Percentiles rank a stretch among this genome's conserved stretches.
These are phyloP conservation scores for Scolopax bukidnonensis DNA, from an alignment of 2,797 vertebrate species.

Conservation along the genomic window DNA sequence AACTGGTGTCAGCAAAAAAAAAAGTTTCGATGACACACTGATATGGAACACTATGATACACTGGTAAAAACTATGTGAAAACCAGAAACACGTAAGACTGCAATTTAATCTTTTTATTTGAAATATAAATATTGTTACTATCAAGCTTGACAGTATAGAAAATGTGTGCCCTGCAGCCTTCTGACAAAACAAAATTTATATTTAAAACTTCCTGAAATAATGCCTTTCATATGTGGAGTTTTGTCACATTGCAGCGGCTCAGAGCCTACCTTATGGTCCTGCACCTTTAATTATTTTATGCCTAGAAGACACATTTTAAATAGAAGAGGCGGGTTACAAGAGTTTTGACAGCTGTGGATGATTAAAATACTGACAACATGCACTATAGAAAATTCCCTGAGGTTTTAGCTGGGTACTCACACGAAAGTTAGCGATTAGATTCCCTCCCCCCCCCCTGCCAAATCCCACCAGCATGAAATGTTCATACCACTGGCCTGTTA, in stretches of 20 bases:
- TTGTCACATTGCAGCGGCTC: slow-evolving; percentile 84
- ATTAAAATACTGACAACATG: slow-evolving; percentile 99
- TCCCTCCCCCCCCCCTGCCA: slow-evolving; percentile 30
- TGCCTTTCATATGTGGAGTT: slow-evolving; percentile 89
- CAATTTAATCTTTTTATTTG: slow-evolving; percentile 89
- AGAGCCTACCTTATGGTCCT: slow-evolving; percentile 82
- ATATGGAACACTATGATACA: slow-evolving; percentile 80
- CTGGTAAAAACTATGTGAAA: slow-evolving; percentile 77
- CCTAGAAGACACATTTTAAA: slow-evolving; percentile 99
- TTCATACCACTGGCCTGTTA: slow-evolving; percentile 10
- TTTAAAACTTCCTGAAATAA: slow-evolving; percentile 97
- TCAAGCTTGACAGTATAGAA: slow-evolving; percentile 95
- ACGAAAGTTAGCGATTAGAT: slow-evolving; percentile 76
- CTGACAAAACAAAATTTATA: slow-evolving; percentile 93
- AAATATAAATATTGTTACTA: slow-evolving; percentile 90
- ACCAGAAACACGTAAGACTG: slow-evolving; percentile 82
- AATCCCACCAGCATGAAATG: slow-evolving; percentile 65
- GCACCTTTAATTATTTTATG: slow-evolving; percentile 99
- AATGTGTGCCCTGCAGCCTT: slow-evolving; percentile 98
- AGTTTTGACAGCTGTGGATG: slow-evolving; percentile 98
- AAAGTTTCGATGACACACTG: slow-evolving; percentile 71
- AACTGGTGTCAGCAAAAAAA: slow-evolving; percentile 79
- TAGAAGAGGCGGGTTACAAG: slow-evolving; percentile 99
- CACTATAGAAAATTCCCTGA: slow-evolving; percentile 91
- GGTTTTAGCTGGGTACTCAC: slow-evolving; percentile 83